These are phyloP conservation scores for Microcebus griseorufus DNA, from an alignment of 2,113 vertebrate genomes.

Conservation along the genomic window DNA sequence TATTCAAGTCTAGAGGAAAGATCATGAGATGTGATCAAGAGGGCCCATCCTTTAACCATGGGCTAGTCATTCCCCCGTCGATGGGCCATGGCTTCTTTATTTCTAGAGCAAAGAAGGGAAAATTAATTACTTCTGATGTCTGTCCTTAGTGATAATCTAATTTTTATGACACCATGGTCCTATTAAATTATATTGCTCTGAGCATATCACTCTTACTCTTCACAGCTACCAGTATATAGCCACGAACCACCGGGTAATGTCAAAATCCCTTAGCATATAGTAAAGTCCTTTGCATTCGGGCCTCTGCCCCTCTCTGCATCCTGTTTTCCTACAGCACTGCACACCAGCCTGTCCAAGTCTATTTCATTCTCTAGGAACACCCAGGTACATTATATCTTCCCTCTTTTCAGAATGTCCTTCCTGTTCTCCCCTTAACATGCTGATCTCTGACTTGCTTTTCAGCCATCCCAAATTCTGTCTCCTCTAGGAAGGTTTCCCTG, in stretches of 20 bases:
- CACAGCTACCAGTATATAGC: neutral
- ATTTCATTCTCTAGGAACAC: neutral
- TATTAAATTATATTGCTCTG: neutral
- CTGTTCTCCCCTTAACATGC: neutral
- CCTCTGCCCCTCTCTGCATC: neutral
- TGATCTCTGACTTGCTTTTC: neutral
- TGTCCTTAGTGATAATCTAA: neutral
- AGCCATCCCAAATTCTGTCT: neutral
- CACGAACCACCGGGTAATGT: neutral
- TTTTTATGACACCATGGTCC: neutral
- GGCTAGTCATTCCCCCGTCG: neutral
- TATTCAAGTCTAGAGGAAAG: neutral
- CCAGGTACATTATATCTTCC: neutral
- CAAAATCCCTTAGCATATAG: no score
- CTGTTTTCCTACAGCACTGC: accelerated
- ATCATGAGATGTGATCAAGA: neutral
- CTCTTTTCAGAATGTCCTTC: neutral
- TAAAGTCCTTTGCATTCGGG: neutral
- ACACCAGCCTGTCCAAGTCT: accelerated
- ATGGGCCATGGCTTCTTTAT: neutral
- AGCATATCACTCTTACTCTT: neutral
- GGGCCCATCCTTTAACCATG: neutral
- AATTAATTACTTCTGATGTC: neutral
- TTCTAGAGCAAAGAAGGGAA: neutral
- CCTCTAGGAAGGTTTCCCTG: neutral